Evolutionary conservation across 2,888 invertebrate species (phyloP).

Genomic region (Harmothoe impar): DNA sequence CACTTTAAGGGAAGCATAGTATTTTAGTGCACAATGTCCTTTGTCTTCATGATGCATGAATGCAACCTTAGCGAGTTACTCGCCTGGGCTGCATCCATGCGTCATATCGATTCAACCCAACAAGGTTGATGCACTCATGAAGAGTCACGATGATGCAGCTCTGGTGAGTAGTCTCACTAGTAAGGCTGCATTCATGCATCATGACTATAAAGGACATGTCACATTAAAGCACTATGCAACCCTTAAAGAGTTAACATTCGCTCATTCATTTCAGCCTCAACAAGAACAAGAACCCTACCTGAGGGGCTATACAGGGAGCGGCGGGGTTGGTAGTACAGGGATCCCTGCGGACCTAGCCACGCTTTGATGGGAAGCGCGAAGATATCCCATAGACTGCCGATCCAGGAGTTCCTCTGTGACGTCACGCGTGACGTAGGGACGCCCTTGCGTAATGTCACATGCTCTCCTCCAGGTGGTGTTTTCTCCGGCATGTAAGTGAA

Average conservation of each 20-base stretch:
- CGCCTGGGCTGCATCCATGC: too few species aligned
- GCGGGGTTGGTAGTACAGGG: conserved; percentile 52
- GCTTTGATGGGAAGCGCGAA: conserved; percentile 56
- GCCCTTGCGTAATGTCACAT: not conserved
- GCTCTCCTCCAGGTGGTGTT: not conserved
- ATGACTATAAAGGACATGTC: too few species aligned
- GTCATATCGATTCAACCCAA: too few species aligned
- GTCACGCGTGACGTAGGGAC: not conserved
- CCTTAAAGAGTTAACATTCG: not conserved
- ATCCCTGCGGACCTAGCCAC: conserved; percentile 46
- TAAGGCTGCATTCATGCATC: too few species aligned
- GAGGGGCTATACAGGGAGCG: conserved; percentile 42
- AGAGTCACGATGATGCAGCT: too few species aligned
- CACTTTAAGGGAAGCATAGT: too few species aligned
- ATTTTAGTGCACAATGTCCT: too few species aligned
- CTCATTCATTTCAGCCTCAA: not conserved
- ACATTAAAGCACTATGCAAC: too few species aligned
- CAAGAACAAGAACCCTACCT: conserved; percentile 49
- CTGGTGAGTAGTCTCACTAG: too few species aligned
- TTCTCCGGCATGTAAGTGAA: conserved; percentile 37
- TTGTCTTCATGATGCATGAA: too few species aligned
- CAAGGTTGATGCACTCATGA: too few species aligned
- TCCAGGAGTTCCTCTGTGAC: conserved; percentile 54
- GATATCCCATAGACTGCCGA: conserved; percentile 57
- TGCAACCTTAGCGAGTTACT: too few species aligned